Base-by-base conservation (phyloP, 2,888 invertebrate genomes). In the Apamea epomidion region DNA sequence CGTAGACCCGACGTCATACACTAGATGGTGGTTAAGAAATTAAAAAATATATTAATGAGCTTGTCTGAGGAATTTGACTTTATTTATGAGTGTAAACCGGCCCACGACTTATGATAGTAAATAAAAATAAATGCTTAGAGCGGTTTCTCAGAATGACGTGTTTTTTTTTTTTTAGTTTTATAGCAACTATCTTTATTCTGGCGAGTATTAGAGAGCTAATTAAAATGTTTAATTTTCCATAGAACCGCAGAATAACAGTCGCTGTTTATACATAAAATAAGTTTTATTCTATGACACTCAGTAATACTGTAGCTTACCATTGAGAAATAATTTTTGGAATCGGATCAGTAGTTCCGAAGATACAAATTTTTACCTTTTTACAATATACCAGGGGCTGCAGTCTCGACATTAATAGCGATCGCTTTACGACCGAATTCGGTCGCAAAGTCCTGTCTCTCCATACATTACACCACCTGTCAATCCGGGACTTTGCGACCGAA, bases 1-100 rank as follows among this genome's bases (percentile, higher is more conserved):
- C 81, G 89, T 82, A 74, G 72, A 6, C 32, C 25, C 80, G 45
- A 84, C 85, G 89, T 87, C 85, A 87, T 65, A 74, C 29, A 58
- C 45, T 77, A 76, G 69, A 37, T 77, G 37, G 37, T 70, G 48
- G 68, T 75, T 45, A 72, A 70, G 73, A 79, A 78, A 78, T 79
- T 64, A 73, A 78, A 75, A 78, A 60, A 64, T 58, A 58, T 45
- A 71, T 82, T 78, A 83, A 88, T 80, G 73, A 74, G 62, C 42
- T 42, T 60, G 78, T 82, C 65, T 45, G 54, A 64, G 29, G 74
- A 32, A 45, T 77, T 64, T 58, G 67, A 42, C 21, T 75, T 84
- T 80, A 81, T 85, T 85, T 74, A 87, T 62, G 51, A 80, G 29
- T 42, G 54, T 74, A 48, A 76, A 76, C 62, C n/a, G 71, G 60